Evolutionary conservation across 2,113 vertebrate genomes (phyloP).

Genomic region (Cairina moschata): DNA sequence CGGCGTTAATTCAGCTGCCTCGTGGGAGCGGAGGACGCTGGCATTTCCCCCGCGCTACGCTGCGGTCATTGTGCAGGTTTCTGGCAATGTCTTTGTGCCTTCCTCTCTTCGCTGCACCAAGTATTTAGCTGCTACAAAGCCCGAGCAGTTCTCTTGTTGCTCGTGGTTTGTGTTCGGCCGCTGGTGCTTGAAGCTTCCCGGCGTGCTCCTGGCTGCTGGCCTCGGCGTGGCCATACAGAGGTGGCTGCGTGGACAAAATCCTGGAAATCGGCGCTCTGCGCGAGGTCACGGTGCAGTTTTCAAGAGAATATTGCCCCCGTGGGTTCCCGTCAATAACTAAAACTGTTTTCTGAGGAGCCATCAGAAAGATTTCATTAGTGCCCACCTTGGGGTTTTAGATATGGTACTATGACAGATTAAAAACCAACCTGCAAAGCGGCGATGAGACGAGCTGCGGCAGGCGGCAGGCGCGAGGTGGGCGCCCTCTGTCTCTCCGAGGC

Average conservation of each 20-base stretch:
- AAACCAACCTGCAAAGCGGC: background rate
- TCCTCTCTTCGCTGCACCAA: rapidly evolving
- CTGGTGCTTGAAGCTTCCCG: background rate
- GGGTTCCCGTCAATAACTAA: background rate
- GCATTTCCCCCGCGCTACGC: background rate
- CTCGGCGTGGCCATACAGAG: background rate
- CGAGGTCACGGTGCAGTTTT: background rate
- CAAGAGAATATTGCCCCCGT: background rate
- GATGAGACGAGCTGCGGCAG: background rate
- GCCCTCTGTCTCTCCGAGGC: background rate
- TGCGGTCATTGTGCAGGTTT: background rate
- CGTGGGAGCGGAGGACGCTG: background rate
- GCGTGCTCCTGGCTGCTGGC: background rate
- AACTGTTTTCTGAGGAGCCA: background rate
- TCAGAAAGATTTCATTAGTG: background rate
- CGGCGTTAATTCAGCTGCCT: background rate
- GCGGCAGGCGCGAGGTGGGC: rapidly evolving
- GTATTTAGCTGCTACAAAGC: background rate
- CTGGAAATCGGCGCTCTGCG: background rate
- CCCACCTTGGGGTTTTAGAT: background rate
- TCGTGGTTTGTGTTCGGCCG: background rate
- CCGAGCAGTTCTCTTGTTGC: background rate
- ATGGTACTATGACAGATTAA: background rate
- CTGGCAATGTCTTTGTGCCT: background rate
- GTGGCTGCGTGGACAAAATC: rapidly evolving